These are phyloP conservation scores for Tenthredo amoena DNA, from an alignment of 2,888 invertebrate genomes.

Conservation along the genomic window DNA sequence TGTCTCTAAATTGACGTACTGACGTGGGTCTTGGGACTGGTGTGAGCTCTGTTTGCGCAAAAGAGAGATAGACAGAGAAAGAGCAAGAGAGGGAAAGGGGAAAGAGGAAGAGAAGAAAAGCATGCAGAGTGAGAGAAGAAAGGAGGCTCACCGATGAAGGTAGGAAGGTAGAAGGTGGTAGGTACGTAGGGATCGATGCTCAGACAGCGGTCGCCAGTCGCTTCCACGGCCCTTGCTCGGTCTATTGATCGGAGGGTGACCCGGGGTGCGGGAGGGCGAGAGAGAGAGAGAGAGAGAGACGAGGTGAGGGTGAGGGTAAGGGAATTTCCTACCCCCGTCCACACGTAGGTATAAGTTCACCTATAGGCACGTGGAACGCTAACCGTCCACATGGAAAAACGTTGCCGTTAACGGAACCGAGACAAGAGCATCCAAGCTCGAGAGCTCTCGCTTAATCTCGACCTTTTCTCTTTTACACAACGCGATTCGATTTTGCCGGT, in stretches of 20 bases:
- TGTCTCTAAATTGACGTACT: conserved; percentile 55
- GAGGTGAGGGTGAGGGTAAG: not conserved
- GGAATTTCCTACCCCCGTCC: conserved; percentile 34
- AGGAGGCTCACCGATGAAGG: conserved; percentile 12
- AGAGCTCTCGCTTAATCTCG: not conserved
- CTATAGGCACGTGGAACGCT: conserved; percentile 44
- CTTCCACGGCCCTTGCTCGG: conserved; percentile 67
- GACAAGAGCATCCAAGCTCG: conserved; percentile 13
- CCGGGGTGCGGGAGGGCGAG: conserved; percentile 37
- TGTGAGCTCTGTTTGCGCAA: conserved; percentile 49
- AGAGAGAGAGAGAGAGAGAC: conserved; percentile 12
- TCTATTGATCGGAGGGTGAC: conserved; percentile 67
- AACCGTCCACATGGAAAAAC: conserved; percentile 37
- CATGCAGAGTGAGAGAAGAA: conserved; percentile 35
- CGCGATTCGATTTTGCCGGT: not conserved
- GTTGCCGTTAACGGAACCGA: conserved; percentile 30
- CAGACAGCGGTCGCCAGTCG: conserved; percentile 67
- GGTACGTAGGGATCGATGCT: conserved; percentile 66
- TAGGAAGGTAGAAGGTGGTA: conserved; percentile 48
- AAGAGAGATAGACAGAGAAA: conserved; percentile 41
- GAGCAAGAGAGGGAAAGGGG: conserved; percentile 27
- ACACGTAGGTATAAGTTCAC: conserved; percentile 36
- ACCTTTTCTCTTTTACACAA: not conserved
- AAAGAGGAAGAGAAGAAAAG: conserved; percentile 46
- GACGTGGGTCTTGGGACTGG: conserved; percentile 47